Conservation (phyloP, 2,113 vertebrate genomes). For the Microtus oregoni region DNA sequence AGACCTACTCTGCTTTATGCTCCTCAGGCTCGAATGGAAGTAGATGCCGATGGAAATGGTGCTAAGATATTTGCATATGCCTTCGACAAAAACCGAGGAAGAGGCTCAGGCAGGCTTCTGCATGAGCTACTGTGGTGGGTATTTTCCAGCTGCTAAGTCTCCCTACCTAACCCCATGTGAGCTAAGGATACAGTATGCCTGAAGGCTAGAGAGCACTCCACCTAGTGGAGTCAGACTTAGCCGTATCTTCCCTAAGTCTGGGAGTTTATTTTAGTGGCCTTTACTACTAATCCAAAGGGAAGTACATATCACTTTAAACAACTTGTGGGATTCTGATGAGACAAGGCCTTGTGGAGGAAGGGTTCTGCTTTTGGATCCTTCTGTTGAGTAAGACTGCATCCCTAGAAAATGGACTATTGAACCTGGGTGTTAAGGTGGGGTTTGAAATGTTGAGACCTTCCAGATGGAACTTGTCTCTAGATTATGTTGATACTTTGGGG, state of each 20-base stretch:
- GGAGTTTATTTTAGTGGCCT: background rate
- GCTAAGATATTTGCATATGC: slow-evolving; percentile 99
- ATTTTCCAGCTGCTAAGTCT: accelerated
- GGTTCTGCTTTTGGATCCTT: background rate
- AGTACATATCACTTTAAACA: accelerated
- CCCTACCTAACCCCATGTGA: accelerated
- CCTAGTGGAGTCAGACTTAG: background rate
- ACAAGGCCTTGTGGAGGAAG: accelerated
- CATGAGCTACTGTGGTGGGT: slow-evolving; percentile 98
- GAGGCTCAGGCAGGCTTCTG: slow-evolving; percentile 95
- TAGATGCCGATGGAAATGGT: slow-evolving; percentile 98
- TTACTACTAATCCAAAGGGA: no score
- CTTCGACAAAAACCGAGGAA: slow-evolving; percentile 96
- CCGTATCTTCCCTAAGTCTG: background rate
- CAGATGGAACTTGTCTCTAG: background rate
- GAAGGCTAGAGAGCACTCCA: background rate
- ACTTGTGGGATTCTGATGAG: background rate
- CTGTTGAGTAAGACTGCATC: background rate
- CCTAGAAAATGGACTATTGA: background rate
- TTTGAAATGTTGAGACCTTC: background rate
- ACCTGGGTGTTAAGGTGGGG: background rate
- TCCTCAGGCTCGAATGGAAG: slow-evolving; percentile 96
- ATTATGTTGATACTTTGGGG: background rate
- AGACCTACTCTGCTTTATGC: background rate
- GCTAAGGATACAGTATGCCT: accelerated